phyloP scores from a whole-genome alignment of 2,888 invertebrate genomes.

The Coelopa pilipes region DNA sequence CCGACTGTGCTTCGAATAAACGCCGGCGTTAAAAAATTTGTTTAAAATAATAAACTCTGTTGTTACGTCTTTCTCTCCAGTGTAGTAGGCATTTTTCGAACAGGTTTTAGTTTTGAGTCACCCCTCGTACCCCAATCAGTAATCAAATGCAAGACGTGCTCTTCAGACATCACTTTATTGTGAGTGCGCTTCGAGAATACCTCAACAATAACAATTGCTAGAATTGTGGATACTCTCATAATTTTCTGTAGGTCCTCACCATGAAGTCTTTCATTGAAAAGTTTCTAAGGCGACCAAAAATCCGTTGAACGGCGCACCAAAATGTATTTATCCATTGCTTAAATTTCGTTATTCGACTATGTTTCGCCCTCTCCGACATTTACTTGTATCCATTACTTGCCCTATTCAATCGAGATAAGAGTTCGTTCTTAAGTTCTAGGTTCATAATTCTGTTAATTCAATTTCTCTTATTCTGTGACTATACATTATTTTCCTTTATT shows the following conservation, averaged over 20 bases:
- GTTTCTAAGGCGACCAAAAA: neutral
- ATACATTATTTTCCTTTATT: slow-evolving; percentile 8
- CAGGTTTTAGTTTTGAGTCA: too few relatives aligned
- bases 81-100: too few relatives aligned
- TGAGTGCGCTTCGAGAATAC: neutral
- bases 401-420: too few relatives aligned
- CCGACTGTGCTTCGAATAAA: neutral
- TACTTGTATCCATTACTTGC: neutral
- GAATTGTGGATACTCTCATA: neutral
- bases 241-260: neutral
- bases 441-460: slow-evolving; percentile 20
- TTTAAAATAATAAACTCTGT: slow-evolving; percentile 14
- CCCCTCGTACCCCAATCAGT: too few relatives aligned
- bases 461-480: neutral
- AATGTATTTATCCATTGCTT: neutral
- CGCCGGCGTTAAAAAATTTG: slow-evolving; percentile 20
- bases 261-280: too few relatives aligned
- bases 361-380: neutral
- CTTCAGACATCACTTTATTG: neutral
- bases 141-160: too few relatives aligned
- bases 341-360: neutral
- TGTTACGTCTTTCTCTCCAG: neutral
- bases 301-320: neutral
- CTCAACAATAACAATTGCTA: neutral
- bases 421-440: neutral